Evolutionary conservation across 2,888 invertebrate species (phyloP).

Genomic region (Macrosoma leucophasiata): DNA sequence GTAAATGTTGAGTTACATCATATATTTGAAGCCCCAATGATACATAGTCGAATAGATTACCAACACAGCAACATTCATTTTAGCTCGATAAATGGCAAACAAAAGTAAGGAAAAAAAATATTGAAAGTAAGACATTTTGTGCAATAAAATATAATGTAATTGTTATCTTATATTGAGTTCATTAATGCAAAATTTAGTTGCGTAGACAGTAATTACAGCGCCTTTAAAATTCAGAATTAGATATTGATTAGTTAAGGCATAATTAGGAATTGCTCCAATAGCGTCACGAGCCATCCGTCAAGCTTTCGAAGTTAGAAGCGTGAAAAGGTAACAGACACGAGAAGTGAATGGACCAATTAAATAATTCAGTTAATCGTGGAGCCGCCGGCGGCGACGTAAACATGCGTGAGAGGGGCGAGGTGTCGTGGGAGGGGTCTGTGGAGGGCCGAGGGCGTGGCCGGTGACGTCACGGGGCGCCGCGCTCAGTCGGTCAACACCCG

Average conservation of each 20-base stretch:
- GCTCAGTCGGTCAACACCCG: slow-evolving; percentile 71
- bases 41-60: no score
- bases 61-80: no score
- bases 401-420: slow-evolving; percentile 61
- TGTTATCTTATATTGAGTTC: no score
- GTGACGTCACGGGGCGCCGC: slow-evolving; percentile 57
- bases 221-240: neutral
- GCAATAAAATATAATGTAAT: no score
- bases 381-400: slow-evolving; percentile 71
- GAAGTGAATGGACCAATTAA: slow-evolving; percentile 74
- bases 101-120: no score
- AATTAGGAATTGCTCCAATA: slow-evolving; percentile 54
- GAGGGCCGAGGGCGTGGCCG: slow-evolving; percentile 65
- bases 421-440: slow-evolving; percentile 36
- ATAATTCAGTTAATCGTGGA: slow-evolving; percentile 73
- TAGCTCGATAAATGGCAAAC: no score
- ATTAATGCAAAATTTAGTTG: no score
- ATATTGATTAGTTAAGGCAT: slow-evolving; percentile 33
- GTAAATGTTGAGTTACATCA: no score
- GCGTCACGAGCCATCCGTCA: slow-evolving; percentile 53
- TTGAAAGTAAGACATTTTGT: no score
- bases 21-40: no score
- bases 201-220: no score
- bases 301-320: slow-evolving; percentile 57
- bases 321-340: slow-evolving; percentile 65